These are phyloP conservation scores for Sinocyclocheilus rhinocerous DNA, from an alignment of 2,113 vertebrate species.

Conservation along the genomic window DNA sequence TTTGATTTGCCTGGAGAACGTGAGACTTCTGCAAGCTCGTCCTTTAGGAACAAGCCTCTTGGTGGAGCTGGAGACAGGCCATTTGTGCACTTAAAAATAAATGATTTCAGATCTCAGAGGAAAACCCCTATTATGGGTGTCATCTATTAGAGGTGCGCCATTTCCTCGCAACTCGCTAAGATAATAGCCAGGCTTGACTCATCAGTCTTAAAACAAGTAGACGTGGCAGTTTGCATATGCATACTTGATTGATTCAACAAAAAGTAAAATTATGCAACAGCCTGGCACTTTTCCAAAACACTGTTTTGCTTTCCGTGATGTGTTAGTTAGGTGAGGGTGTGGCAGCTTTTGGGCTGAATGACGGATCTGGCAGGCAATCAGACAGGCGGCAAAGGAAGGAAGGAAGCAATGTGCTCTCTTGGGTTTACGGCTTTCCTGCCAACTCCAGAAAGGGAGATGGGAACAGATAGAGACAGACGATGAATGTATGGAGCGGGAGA, in stretches of 20 bases:
- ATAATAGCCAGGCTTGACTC: background rate
- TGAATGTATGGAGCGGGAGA: background rate
- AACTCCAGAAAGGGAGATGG: constrained; percentile 2
- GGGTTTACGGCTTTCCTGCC: constrained; percentile 44
- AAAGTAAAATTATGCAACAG: background rate
- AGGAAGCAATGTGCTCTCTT: constrained; percentile 47
- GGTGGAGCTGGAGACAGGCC: constrained; percentile 8
- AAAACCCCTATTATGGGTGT: constrained; percentile 33
- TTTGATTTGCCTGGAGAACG: constrained; percentile 19
- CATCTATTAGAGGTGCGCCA: constrained; percentile 20
- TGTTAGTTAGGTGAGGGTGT: constrained; percentile 25
- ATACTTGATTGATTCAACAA: background rate
- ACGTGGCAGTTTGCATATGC: background rate
- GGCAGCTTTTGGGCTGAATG: constrained; percentile 24
- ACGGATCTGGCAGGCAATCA: constrained; percentile 14
- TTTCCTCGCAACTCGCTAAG: background rate
- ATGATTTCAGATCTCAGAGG: constrained; percentile 17
- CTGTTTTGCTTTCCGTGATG: background rate
- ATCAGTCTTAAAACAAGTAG: background rate
- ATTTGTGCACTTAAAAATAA: constrained; percentile 36
- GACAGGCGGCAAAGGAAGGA: constrained; percentile 30
- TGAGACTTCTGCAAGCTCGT: background rate
- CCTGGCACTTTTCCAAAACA: background rate
- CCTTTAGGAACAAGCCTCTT: constrained; percentile 2
- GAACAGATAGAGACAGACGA: background rate